These are phyloP conservation scores for Venustaconcha ellipsiformis DNA, from an alignment of 1,140 invertebrate genomes.

Conservation along the genomic window DNA sequence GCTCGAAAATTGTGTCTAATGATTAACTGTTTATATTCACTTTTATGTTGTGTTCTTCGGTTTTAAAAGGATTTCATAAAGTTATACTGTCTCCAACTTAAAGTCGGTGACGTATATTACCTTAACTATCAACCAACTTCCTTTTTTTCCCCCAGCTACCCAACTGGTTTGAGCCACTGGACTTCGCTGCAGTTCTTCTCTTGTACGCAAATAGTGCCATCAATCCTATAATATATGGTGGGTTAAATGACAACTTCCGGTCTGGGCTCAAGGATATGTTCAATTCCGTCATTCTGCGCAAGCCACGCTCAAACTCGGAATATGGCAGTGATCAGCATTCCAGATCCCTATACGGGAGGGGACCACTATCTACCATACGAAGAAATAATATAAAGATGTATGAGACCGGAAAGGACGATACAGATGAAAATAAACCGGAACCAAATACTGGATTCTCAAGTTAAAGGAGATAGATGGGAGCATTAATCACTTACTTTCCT, in stretches of 20 bases:
- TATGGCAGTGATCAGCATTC: no score
- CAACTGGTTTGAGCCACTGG: conserved; percentile 68
- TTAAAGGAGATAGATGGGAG: no score
- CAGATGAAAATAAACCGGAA: no score
- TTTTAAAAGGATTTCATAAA: background rate
- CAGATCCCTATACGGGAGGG: no score
- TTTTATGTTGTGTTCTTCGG: background rate
- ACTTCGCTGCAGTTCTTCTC: conserved; percentile 69
- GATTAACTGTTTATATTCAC: background rate
- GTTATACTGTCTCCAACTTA: background rate
- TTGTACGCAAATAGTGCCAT: conserved; percentile 71
- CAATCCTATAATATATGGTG: conserved; percentile 72
- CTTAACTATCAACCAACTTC: conserved; percentile 12
- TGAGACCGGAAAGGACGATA: no score
- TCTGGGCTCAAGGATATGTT: conserved; percentile 50
- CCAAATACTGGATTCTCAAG: no score
- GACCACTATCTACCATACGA: no score
- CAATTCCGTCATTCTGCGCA: conserved; percentile 14
- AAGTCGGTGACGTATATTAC: background rate
- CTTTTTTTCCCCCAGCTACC: conserved; percentile 63
- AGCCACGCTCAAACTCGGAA: conserved; percentile 18
- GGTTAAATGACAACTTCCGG: conserved; percentile 69
- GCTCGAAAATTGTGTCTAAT: background rate
- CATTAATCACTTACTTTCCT: no score
- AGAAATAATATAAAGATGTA: no score